Percentiles rank a stretch among this genome's conserved stretches.
Conservation (phyloP, 2,113 vertebrate species). For the Camelus bactrianus region DNA sequence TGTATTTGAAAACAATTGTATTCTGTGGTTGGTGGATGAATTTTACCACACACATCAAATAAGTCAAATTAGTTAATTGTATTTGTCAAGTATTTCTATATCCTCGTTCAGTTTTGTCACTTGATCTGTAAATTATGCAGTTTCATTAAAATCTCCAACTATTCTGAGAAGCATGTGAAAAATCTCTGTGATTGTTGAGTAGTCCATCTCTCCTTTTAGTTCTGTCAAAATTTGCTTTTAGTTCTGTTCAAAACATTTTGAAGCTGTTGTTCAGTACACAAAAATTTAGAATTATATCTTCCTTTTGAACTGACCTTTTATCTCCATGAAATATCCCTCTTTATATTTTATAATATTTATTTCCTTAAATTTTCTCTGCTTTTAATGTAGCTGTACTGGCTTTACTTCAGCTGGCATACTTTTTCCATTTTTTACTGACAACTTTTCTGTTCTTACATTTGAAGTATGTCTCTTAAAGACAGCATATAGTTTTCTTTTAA, state of each 20-base stretch:
- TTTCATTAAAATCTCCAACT: background rate
- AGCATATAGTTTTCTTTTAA: background rate
- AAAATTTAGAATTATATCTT: background rate
- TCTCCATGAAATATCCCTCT: background rate
- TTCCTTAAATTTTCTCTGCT: background rate
- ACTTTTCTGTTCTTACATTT: background rate
- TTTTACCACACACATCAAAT: background rate
- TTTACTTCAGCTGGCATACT: background rate
- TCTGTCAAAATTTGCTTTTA: background rate
- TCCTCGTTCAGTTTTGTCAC: background rate
- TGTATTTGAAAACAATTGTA: background rate
- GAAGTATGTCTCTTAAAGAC: background rate
- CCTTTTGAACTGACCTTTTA: background rate
- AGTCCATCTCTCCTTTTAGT: background rate
- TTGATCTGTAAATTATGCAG: background rate
- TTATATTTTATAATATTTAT: background rate
- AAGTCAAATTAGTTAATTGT: background rate
- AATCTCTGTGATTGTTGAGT: background rate
- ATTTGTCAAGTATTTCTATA: background rate
- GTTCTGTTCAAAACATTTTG: background rate
- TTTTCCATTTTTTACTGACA: background rate
- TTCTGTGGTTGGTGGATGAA: background rate
- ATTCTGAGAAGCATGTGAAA: too few species aligned
- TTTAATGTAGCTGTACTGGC: background rate
- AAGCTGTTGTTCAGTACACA: background rate